Evolutionary conservation across 2,113 vertebrate species (phyloP).

Genomic region (Melierax canorus): DNA sequence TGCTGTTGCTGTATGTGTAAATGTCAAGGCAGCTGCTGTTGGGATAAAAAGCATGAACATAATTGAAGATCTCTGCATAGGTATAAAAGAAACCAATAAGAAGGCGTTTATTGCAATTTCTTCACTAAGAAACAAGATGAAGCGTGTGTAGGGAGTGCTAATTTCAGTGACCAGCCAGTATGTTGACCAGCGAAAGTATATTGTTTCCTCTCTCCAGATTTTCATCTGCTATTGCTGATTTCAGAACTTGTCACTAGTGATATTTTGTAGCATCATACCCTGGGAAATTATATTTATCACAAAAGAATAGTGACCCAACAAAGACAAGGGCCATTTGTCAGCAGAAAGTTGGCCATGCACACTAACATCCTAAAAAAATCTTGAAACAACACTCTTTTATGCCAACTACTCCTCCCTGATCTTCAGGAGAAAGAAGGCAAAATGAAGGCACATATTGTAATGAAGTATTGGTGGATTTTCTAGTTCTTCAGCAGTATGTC

Average conservation of each 20-base stretch:
- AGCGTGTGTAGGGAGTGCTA: background rate
- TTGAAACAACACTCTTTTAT: background rate
- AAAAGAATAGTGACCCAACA: background rate
- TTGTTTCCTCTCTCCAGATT: background rate
- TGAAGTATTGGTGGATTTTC: background rate
- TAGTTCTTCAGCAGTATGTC: background rate
- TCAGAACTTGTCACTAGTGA: background rate
- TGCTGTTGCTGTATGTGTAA: slow-evolving; percentile 40
- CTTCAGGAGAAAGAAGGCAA: background rate
- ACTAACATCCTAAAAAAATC: background rate
- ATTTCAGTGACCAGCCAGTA: background rate
- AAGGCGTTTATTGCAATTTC: slow-evolving; percentile 1
- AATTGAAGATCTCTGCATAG: slow-evolving; percentile 5
- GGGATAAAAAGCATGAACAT: background rate
- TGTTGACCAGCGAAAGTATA: background rate
- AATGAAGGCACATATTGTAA: background rate
- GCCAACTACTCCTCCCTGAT: background rate
- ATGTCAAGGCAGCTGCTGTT: slow-evolving; percentile 48
- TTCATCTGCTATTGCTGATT: background rate
- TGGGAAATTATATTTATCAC: background rate
- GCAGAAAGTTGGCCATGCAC: background rate
- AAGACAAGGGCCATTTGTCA: background rate
- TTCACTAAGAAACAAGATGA: background rate
- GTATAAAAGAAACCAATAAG: slow-evolving; percentile 46
- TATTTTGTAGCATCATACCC: background rate